Evolutionary conservation across 2,113 vertebrate genomes (phyloP), one percentile per base, ranked within the genome.

Genomic region (Pao palembangensis): DNA sequence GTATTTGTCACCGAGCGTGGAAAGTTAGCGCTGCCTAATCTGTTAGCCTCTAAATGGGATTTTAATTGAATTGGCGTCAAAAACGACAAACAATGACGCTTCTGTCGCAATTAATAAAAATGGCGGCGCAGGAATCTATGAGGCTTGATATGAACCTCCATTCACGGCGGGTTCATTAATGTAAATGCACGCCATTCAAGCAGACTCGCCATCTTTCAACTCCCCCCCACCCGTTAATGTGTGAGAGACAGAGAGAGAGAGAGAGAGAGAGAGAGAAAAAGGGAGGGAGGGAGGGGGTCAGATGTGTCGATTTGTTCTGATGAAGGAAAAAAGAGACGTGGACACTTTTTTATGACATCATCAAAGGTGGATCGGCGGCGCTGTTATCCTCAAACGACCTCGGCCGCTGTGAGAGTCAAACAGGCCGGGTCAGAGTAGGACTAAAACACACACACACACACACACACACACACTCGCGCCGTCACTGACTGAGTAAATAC

Each of bases 121-220:
- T 96, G 93, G 94, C 92, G 92, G 92, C 87, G 91, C 92, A 31
- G 91, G 94, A 98, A 96, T 98, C 95, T 95, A 98, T 96, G 94
- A 98, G 96, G 94, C 95, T 98, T 97, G 96, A 98, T 98, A 95
- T 96, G 94, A 95, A 94, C 91, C 93, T 94, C 93, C 94, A 94
- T 95, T 96, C 93, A 93, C 92, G 95, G 94, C 92, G 91, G 92
- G 93, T 94, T 93, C 93, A 95, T 95, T 92, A 96, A 97, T 94
- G 95, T 95, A 94, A 94, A 94, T 93, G 93, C 91, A 93, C 93
- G 92, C 93, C 93, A 93, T 95, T 94, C 92, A 78, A 28, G 70
- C 71, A 76, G 91, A 88, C 90, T 90, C 93, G 90, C 94, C 91
- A 96, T 96, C 93, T 93, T 94, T 95, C 94, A 95, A 92, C 92